These are phyloP conservation scores for Orthonevra nobilis DNA, from an alignment of 2,888 invertebrate genomes.

Conservation along the genomic window DNA sequence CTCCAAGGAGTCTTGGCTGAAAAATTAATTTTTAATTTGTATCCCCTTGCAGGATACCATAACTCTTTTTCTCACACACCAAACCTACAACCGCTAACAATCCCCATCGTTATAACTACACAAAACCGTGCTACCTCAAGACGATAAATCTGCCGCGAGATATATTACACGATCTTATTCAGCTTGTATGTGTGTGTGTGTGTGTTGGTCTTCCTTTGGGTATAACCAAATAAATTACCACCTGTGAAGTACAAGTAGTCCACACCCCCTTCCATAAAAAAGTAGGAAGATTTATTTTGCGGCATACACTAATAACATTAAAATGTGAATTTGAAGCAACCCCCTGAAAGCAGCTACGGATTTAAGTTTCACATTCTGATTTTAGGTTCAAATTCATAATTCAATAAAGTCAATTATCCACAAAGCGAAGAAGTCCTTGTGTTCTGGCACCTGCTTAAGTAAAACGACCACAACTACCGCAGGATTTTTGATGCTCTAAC, in stretches of 20 bases:
- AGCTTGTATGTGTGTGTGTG: neutral
- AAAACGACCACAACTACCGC: neutral
- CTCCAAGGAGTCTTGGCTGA: neutral
- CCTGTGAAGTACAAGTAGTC: constrained; percentile 21
- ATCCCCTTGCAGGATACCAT: constrained; percentile 17
- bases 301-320: neutral
- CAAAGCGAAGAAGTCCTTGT: no score
- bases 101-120: neutral
- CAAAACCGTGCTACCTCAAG: neutral
- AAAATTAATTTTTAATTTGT: constrained; percentile 59
- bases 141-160: constrained; percentile 26
- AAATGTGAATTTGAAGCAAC: constrained; percentile 3
- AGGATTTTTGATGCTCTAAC: neutral
- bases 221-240: constrained; percentile 32
- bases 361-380: neutral
- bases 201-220: constrained; percentile 1
- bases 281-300: constrained; percentile 3
- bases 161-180: constrained; percentile 31
- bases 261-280: neutral
- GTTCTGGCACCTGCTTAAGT: neutral
- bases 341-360: neutral
- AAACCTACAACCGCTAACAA: neutral
- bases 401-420: constrained; percentile 52
- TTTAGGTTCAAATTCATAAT: constrained; percentile 33
- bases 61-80: neutral